phyloP scores from a whole-genome alignment of 2,797 vertebrate species.

The Leptoclinus maculatus region DNA sequence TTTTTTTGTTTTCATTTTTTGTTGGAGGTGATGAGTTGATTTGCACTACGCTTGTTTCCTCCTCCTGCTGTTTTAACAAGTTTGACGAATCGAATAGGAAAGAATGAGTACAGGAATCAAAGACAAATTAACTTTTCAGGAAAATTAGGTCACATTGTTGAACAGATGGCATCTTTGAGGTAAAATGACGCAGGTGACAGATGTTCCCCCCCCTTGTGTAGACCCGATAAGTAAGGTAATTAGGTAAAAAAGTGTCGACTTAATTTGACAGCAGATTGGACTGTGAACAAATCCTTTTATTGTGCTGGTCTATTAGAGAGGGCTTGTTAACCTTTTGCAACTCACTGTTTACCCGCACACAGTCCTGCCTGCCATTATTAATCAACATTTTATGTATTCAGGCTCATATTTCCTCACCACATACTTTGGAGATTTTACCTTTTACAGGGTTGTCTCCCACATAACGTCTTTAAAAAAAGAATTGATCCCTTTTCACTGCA shows the following conservation, averaged over 20 bases:
- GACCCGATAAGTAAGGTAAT: conserved; percentile 2
- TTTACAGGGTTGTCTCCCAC: background rate
- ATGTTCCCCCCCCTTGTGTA: background rate
- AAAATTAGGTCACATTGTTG: background rate
- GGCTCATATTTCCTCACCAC: too few relatives aligned
- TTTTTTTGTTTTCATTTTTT: too few relatives aligned
- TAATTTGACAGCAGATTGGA: background rate
- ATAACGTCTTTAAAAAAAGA: background rate
- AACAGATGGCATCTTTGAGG: conserved; percentile 1
- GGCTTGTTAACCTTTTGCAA: too few relatives aligned
- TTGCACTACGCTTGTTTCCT: background rate
- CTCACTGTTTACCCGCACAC: too few relatives aligned
- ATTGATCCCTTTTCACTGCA: background rate
- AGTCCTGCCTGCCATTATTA: too few relatives aligned
- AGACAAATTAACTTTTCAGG: background rate
- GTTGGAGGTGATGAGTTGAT: background rate
- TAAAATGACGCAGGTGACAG: conserved; percentile 3
- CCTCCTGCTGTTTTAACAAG: background rate
- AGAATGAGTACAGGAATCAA: background rate
- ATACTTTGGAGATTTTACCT: too few relatives aligned
- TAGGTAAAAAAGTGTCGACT: background rate
- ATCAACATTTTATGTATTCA: too few relatives aligned
- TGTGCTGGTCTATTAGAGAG: background rate
- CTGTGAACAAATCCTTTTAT: background rate
- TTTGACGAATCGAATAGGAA: background rate